Conservation (phyloP, 2,888 invertebrate species). For the Melanargia galathea region DNA sequence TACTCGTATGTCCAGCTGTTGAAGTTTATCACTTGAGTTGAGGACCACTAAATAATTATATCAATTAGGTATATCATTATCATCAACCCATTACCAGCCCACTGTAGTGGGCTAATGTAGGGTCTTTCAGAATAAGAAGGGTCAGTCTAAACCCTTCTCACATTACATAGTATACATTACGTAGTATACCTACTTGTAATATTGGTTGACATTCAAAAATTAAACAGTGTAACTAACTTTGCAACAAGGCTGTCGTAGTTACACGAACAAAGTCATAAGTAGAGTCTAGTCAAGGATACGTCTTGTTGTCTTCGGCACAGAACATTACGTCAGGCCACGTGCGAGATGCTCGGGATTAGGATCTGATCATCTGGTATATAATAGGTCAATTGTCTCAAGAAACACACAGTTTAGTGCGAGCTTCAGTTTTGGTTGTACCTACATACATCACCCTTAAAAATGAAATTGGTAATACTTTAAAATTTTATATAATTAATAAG, state of each 20-base stretch:
- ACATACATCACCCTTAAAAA: conserved; percentile 52
- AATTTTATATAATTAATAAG: conserved; percentile 27
- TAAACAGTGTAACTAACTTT: too few relatives aligned
- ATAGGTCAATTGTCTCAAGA: conserved; percentile 56
- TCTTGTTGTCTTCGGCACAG: conserved; percentile 53
- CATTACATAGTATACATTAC: too few relatives aligned
- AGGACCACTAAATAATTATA: too few relatives aligned
- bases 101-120: too few relatives aligned
- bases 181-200: too few relatives aligned
- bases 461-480: conserved; percentile 73
- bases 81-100: too few relatives aligned
- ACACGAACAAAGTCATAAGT: not conserved
- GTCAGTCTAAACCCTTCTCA: too few relatives aligned
- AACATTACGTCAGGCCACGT: conserved; percentile 62
- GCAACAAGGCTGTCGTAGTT: not conserved
- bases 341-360: conserved; percentile 64
- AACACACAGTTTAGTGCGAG: conserved; percentile 52
- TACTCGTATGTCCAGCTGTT: too few relatives aligned
- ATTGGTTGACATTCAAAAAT: too few relatives aligned
- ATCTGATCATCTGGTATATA: conserved; percentile 66
- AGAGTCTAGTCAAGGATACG: conserved; percentile 44
- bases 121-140: too few relatives aligned
- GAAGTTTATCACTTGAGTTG: too few relatives aligned
- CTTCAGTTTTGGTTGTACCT: conserved; percentile 53
- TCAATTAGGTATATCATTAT: too few relatives aligned